Percentiles rank a stretch among this genome's conserved stretches.
Evolutionary conservation across 2,888 invertebrate species (phyloP).

Genomic region (Nemoura dubitans): DNA sequence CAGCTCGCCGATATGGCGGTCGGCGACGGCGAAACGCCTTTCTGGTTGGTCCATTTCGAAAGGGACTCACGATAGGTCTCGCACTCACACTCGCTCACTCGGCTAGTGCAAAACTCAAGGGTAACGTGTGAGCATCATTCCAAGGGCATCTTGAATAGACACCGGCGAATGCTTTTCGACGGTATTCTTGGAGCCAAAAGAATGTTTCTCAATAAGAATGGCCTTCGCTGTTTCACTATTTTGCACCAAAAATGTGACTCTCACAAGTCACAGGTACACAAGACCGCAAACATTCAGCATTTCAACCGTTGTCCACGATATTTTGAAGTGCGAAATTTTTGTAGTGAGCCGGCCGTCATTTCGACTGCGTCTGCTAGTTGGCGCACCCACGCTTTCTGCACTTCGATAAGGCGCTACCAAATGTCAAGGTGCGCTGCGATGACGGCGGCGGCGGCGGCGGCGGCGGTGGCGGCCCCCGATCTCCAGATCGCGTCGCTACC

Average conservation of each 20-base stretch:
- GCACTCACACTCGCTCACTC: slow-evolving; percentile 10
- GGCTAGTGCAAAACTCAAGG: slow-evolving; percentile 30
- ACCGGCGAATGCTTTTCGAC: slow-evolving; percentile 9
- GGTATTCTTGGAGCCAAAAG: slow-evolving; percentile 23
- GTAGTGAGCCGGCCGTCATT: not conserved
- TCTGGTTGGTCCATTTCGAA: slow-evolving; percentile 27
- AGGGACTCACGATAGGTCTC: not conserved
- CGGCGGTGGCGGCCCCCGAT: not conserved
- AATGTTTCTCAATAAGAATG: not conserved
- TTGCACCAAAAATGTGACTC: not conserved
- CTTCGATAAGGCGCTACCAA: not conserved
- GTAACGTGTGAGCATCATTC: slow-evolving; percentile 33
- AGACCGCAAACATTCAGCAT: not conserved
- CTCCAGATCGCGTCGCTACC: not conserved
- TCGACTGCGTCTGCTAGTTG: not conserved
- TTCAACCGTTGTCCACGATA: not conserved
- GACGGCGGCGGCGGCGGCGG: not conserved
- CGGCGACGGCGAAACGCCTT: slow-evolving; percentile 7
- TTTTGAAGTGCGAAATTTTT: not conserved
- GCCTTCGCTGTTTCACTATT: not conserved
- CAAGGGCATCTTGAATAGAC: slow-evolving; percentile 31
- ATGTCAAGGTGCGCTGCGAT: slow-evolving; percentile 18
- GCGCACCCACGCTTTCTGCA: slow-evolving; percentile 19
- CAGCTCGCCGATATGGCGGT: slow-evolving; percentile 39
- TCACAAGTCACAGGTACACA: not conserved